A percentile compares a stretch with the other conserved stretches of the same genome.
Conservation (phyloP, 2,113 vertebrate species). For the Mobula birostris region DNA sequence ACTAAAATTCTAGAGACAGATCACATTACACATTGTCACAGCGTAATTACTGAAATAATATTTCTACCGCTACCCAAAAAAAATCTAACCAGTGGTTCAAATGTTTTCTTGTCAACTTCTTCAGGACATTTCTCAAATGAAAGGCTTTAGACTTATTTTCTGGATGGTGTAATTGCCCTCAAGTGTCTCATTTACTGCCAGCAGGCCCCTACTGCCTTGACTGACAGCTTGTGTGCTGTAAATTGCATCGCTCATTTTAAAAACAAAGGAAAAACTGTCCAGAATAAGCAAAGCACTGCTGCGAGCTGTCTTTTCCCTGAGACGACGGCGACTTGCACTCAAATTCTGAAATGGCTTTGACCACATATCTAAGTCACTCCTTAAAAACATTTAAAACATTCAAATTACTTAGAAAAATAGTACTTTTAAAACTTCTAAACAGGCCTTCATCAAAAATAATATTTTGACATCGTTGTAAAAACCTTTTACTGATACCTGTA, state of each 20-base stretch:
- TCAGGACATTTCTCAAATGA: neutral
- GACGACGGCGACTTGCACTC: neutral
- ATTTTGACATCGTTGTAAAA: neutral
- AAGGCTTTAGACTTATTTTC: neutral
- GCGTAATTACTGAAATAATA: neutral
- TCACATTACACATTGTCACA: conserved; percentile 5
- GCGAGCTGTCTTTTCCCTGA: too few relatives aligned
- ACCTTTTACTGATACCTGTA: too few relatives aligned
- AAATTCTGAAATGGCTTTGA: neutral
- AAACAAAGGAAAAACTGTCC: neutral
- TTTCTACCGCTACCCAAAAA: neutral
- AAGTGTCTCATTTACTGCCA: conserved; percentile 1
- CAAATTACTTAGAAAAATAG: neutral
- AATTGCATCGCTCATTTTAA: neutral
- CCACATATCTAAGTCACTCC: neutral
- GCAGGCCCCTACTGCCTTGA: neutral
- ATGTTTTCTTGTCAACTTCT: neutral
- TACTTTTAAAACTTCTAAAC: neutral
- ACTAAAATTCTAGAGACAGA: neutral
- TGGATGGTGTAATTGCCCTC: neutral
- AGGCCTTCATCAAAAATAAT: neutral
- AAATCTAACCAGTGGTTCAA: neutral
- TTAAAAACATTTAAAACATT: neutral
- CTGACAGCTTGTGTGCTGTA: neutral
- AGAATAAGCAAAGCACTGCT: neutral